Evolutionary conservation across 1,140 invertebrate genomes (phyloP).

Genomic region (Hypothenemus hampei): DNA sequence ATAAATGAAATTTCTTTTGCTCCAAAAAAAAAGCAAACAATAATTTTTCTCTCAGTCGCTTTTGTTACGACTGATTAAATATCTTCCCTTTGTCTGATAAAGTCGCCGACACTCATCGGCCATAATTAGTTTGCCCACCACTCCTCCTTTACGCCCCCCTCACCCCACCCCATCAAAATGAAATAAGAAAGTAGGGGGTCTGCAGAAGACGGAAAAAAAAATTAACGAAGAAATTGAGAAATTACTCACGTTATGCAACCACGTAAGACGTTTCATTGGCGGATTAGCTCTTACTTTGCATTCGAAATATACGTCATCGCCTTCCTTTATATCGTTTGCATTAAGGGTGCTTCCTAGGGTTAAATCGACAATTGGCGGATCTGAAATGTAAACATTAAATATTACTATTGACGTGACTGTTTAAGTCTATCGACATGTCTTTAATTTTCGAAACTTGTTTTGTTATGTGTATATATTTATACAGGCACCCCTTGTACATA

Average conservation of each 20-base stretch:
- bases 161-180: no score
- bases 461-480: no score
- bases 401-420: not conserved
- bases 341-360: slow-evolving; percentile 78
- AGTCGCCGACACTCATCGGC: slow-evolving; percentile 14
- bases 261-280: slow-evolving; percentile 74
- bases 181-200: slow-evolving; percentile 14
- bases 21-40: not conserved
- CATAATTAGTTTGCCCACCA: slow-evolving; percentile 20
- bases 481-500: no score
- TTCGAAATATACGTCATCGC: slow-evolving; percentile 90
- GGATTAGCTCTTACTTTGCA: slow-evolving; percentile 87
- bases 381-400: slow-evolving; percentile 52
- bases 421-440: no score
- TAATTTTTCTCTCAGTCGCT: slow-evolving; percentile 9
- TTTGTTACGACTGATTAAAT: slow-evolving; percentile 20
- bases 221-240: not conserved
- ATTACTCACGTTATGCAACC: slow-evolving; percentile 79
- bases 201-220: slow-evolving; percentile 9
- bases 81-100: slow-evolving; percentile 14
- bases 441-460: no score
- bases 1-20: slow-evolving; percentile 1
- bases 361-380: slow-evolving; percentile 77
- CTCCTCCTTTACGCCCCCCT: no score
- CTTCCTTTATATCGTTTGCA: slow-evolving; percentile 84